These are phyloP conservation scores for Isaurus tuberculatus DNA, from an alignment of 92 coral and sea anemone species.

Conservation along the genomic window DNA sequence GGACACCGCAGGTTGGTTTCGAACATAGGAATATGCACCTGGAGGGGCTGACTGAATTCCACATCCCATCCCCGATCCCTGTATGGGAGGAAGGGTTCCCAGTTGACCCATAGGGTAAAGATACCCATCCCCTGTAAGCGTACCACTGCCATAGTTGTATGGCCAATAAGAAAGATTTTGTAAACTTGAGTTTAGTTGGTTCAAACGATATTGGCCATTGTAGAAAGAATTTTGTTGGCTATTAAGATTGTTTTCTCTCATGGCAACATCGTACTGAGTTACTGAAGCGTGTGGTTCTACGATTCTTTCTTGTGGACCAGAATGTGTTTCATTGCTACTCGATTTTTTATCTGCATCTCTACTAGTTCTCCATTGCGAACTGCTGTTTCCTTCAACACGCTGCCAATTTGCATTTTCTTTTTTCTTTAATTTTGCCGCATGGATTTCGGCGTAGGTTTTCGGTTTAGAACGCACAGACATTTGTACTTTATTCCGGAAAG, in stretches of 20 bases:
- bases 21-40: slow-evolving; percentile 17
- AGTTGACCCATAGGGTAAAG: background rate
- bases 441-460: slow-evolving; percentile 41
- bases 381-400: background rate
- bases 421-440: slow-evolving; percentile 34
- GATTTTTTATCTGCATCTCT: background rate
- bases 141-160: slow-evolving; percentile 8
- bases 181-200: slow-evolving; percentile 15
- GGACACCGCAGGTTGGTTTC: slow-evolving; percentile 25
- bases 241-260: background rate
- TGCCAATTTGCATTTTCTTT: background rate
- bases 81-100: slow-evolving; percentile 39
- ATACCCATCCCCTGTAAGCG: background rate
- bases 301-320: background rate
- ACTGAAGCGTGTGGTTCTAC: background rate
- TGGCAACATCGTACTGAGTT: background rate
- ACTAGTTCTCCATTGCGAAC: background rate
- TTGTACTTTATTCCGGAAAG: slow-evolving; percentile 20
- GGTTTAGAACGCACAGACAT: slow-evolving; percentile 22
- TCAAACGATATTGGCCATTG: background rate
- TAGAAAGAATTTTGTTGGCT: background rate
- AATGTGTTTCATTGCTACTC: slow-evolving; percentile 8
- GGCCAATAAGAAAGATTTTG: background rate
- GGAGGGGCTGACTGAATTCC: slow-evolving; percentile 43
- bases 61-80: background rate